Base-by-base conservation (phyloP, 64 coral and sea anemone species). In the Acropora tenuis region DNA sequence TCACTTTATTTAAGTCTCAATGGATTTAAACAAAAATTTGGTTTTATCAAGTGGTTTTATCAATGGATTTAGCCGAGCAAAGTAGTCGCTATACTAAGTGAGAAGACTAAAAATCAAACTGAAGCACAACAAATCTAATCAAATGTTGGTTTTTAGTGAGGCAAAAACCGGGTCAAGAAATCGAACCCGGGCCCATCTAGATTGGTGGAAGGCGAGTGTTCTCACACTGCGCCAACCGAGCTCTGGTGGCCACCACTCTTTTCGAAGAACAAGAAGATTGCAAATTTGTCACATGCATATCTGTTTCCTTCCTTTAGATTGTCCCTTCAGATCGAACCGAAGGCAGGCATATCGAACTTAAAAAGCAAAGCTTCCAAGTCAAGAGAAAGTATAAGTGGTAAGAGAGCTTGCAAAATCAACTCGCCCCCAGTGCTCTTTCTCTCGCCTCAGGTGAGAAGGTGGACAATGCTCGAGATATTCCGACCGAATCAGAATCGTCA, bases 301-400 rank as follows among this genome's bases (percentile, higher is more conserved):
- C 10, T 41, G 43, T 84, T 63, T 47, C 5, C 50, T 41, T 11
- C 7, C 50, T 42, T 60, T 13, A 91, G 90, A 55, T 85, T 91
- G 69, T 91, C 90, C 43, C 90, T 91, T 84, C 49, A 67, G 40
- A 91, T 91, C 59, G 90, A 91, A 47, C 90, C 90, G 4, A 91
- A 81, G 18, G 13, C 46, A 8, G 60, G 65, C 12, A 80, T 42
- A 30, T 87, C 94, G 2, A 93, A 78, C 73, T 45, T 84, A 48
- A 69, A 88, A 20, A 6, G 48, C 55, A 96, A 85, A 8, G 80
- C 87, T 18, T 94, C 91, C 43, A 86, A 80, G 30, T 96, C 94
- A 65, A 86, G 94, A 80, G 94, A 96, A 74, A 96, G 94, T 50
- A 72, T 96, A 66, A 81, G 92, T 87, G 94, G 94, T 96, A 71